Evolutionary conservation across 2,113 vertebrate genomes (phyloP).

Genomic region (Nesogale talazaci): DNA sequence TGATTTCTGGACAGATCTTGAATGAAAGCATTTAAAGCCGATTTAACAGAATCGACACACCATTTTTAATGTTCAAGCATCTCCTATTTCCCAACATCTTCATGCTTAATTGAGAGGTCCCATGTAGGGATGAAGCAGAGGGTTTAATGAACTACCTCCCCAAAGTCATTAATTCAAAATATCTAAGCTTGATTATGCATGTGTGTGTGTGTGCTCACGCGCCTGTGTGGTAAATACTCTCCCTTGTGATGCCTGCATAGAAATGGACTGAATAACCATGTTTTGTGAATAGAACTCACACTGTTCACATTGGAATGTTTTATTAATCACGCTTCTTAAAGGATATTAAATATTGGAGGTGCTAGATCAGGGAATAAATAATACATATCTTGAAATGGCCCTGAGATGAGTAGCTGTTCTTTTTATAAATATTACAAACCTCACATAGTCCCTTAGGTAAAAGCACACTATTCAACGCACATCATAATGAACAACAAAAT

Average conservation of each 20-base stretch:
- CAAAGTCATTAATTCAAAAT: constrained; percentile 69
- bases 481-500: constrained; percentile 83
- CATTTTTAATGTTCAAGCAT: constrained; percentile 56
- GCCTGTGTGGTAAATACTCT: constrained; percentile 66
- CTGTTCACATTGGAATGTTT: constrained; percentile 86
- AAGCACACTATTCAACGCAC: constrained; percentile 83
- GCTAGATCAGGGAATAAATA: constrained; percentile 87
- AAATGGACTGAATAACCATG: constrained; percentile 81
- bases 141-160: constrained; percentile 77
- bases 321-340: constrained; percentile 88
- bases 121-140: constrained; percentile 71
- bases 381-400: constrained; percentile 87
- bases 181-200: constrained; percentile 60
- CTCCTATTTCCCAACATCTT: constrained; percentile 69
- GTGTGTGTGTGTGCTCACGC: no score
- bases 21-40: constrained; percentile 69
- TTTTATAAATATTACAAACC: constrained; percentile 89
- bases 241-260: constrained; percentile 74
- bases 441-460: constrained; percentile 84
- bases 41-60: constrained; percentile 64
- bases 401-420: constrained; percentile 85
- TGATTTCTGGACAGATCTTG: constrained; percentile 74
- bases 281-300: constrained; percentile 80
- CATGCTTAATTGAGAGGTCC: constrained; percentile 72
- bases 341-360: constrained; percentile 84